Percentiles rank a stretch among this genome's conserved stretches.
Evolutionary conservation across 2,888 invertebrate species (phyloP).

Genomic region (Stenolophus ochropezus): DNA sequence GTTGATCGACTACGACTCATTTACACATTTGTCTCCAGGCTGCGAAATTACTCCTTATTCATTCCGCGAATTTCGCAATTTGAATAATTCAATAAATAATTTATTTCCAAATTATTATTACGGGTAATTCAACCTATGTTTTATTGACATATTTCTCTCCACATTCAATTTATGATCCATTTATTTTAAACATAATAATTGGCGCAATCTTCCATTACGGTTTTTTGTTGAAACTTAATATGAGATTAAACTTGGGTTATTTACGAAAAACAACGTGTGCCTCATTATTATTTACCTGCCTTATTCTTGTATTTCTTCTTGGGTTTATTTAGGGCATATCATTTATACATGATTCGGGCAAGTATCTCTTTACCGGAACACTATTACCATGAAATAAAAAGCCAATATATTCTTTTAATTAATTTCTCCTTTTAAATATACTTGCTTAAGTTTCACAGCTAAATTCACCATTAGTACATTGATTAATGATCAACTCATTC

Average conservation of each 20-base stretch:
- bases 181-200: constrained; percentile 6
- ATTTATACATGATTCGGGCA: no score
- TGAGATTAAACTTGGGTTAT: neutral
- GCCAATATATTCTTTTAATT: no score
- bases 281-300: neutral
- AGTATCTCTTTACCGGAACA: no score
- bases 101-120: constrained; percentile 42
- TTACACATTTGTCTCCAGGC: constrained; percentile 32
- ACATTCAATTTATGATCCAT: constrained; percentile 7
- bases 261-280: neutral
- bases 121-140: constrained; percentile 18
- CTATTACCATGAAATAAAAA: no score
- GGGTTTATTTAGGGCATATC: neutral
- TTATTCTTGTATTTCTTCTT: neutral
- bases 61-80: constrained; percentile 43
- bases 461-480: no score
- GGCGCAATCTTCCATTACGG: neutral
- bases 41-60: constrained; percentile 29
- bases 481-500: no score
- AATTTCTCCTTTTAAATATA: no score
- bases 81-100: constrained; percentile 49
- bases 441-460: no score
- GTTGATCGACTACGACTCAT: neutral
- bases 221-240: neutral
- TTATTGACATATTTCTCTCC: constrained; percentile 34